Conservation (phyloP, 23 tunicate species). For the Ascidia mentula region DNA sequence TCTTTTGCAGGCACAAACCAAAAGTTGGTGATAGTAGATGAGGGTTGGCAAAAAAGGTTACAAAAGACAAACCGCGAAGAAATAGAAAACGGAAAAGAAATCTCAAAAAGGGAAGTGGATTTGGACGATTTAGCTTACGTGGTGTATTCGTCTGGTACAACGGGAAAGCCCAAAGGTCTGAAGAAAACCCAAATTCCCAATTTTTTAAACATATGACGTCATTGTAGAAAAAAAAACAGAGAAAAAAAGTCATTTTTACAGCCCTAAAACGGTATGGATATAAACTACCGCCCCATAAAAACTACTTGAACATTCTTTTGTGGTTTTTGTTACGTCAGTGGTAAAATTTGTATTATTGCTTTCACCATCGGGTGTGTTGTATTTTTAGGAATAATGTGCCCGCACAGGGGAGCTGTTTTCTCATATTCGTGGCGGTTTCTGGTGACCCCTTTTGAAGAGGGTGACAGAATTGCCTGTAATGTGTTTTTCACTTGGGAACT, state of each 20-base stretch:
- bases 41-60: conserved; percentile 44
- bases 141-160: conserved; percentile 91
- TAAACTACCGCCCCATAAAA: no score
- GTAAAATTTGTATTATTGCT: no score
- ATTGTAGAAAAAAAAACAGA: no score
- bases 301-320: neutral
- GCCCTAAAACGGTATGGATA: no score
- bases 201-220: no score
- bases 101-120: conserved; percentile 26
- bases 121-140: conserved; percentile 70
- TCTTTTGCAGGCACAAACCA: conserved; percentile 27
- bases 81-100: neutral
- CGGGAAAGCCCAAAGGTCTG: conserved; percentile 95
- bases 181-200: neutral
- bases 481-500: conserved; percentile 93
- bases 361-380: no score
- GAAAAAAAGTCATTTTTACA: no score
- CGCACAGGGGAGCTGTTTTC: conserved; percentile 80
- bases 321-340: neutral
- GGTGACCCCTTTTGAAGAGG: conserved; percentile 41
- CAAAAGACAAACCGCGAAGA: conserved; percentile 14
- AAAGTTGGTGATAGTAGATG: conserved; percentile 27
- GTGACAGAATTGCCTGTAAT: conserved; percentile 89
- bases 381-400: conserved; percentile 86
- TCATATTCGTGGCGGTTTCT: conserved; percentile 92